phyloP scores from a whole-genome alignment of 2,113 vertebrate genomes.

The Pachyramphus minor region DNA sequence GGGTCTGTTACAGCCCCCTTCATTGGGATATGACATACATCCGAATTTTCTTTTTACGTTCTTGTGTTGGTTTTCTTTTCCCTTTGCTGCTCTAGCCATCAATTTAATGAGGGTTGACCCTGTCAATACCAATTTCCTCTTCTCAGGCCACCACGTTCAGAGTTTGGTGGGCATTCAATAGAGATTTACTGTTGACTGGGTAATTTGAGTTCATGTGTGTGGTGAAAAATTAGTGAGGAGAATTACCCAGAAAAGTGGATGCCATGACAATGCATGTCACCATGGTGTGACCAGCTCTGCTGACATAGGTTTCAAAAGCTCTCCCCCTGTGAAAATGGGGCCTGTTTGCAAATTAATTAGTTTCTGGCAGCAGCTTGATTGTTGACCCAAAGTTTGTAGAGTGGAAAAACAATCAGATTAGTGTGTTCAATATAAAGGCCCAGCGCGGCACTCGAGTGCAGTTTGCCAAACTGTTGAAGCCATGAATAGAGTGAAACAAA shows the following conservation, averaged over 20 bases:
- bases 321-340: constrained; percentile 79
- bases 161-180: constrained; percentile 59
- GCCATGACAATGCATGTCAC: constrained; percentile 77
- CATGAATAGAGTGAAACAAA: constrained; percentile 77
- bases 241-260: constrained; percentile 73
- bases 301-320: constrained; percentile 79
- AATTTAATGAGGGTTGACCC: constrained; percentile 64
- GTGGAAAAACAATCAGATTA: constrained; percentile 85
- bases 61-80: not conserved
- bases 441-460: constrained; percentile 66
- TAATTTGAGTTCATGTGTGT: constrained; percentile 78
- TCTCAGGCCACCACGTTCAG: constrained; percentile 52
- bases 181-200: constrained; percentile 74
- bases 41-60: not conserved
- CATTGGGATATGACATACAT: constrained; percentile 30
- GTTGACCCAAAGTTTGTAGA: constrained; percentile 82
- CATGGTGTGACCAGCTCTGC: constrained; percentile 73
- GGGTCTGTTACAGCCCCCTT: not conserved
- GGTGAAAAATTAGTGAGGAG: constrained; percentile 74
- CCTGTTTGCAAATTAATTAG: constrained; percentile 86
- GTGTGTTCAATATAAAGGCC: constrained; percentile 77
- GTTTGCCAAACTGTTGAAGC: constrained; percentile 75
- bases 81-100: constrained; percentile 34
- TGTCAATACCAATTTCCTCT: constrained; percentile 73
- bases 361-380: constrained; percentile 82